phyloP scores from a whole-genome alignment of 2,113 vertebrate genomes.

The Condylura cristata region DNA sequence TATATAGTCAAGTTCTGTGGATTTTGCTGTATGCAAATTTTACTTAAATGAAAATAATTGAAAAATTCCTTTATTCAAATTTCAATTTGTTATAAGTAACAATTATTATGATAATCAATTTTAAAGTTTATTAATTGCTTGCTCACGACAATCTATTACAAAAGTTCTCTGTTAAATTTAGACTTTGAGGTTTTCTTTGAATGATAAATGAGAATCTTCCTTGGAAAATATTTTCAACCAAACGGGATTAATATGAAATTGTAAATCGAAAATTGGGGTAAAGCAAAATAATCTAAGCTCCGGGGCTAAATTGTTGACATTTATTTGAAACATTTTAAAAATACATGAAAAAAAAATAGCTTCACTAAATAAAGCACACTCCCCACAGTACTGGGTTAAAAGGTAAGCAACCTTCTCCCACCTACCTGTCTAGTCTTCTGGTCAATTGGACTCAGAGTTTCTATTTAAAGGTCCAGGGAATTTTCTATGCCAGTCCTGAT shows the following conservation, averaged over 20 bases:
- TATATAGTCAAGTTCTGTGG: not conserved
- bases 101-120: not conserved
- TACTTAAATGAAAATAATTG: not conserved
- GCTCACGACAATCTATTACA: not conserved
- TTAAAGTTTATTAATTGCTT: constrained; percentile 19
- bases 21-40: not conserved
- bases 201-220: not conserved
- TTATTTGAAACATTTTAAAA: constrained; percentile 21
- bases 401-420: not conserved
- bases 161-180: constrained; percentile 36
- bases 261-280: not conserved
- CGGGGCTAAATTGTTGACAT: not conserved
- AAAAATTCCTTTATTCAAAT: constrained; percentile 6
- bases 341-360: not conserved
- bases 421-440: not conserved
- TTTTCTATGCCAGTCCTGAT: not conserved
- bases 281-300: constrained; percentile 6
- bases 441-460: not conserved
- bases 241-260: not conserved
- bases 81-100: not conserved
- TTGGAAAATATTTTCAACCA: constrained; percentile 14
- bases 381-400: not conserved
- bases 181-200: constrained; percentile 15
- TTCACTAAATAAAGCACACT: not conserved
- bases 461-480: not conserved